Percentiles rank a stretch among this genome's conserved stretches.
Conservation (phyloP, 1,140 invertebrate species). For the Ditylenchus dipsaci region DNA sequence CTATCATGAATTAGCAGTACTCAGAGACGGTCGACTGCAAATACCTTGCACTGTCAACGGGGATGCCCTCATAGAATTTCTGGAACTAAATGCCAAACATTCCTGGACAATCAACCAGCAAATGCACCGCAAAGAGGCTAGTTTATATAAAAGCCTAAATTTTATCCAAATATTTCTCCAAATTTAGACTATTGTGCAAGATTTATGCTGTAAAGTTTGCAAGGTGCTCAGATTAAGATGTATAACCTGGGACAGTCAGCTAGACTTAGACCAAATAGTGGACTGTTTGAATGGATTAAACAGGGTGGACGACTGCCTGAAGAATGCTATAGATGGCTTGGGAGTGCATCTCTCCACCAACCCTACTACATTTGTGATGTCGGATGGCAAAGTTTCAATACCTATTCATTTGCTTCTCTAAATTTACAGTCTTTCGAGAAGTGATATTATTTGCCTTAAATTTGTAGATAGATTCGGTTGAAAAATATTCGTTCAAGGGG, state of each 20-base stretch:
- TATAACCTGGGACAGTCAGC: constrained; percentile 30
- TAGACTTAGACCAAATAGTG: constrained; percentile 14
- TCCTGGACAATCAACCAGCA: background rate
- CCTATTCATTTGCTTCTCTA: constrained; percentile 26
- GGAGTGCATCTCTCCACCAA: constrained; percentile 32
- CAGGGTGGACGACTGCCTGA: constrained; percentile 4
- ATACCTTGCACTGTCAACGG: constrained; percentile 46
- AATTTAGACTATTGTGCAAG: constrained; percentile 1
- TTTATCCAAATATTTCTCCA: background rate
- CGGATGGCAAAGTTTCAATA: constrained; percentile 25
- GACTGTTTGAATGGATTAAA: constrained; percentile 14
- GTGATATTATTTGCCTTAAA: too few relatives aligned
- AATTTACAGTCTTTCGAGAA: too few relatives aligned
- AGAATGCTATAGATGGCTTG: constrained; percentile 8
- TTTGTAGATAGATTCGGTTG: too few relatives aligned
- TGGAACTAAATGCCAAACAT: constrained; percentile 10
- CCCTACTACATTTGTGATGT: constrained; percentile 33
- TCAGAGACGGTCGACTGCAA: constrained; percentile 37
- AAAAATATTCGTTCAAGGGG: too few relatives aligned
- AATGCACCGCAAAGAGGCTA: background rate
- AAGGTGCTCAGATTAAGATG: constrained; percentile 12
- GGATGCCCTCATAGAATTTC: constrained; percentile 26
- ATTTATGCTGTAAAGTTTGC: constrained; percentile 12
- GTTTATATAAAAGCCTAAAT: background rate
- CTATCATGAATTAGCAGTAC: constrained; percentile 34